Evolutionary conservation across 2,797 vertebrate species (phyloP), one percentile per base, ranked within the genome.

Genomic region (Vipera ursinii): DNA sequence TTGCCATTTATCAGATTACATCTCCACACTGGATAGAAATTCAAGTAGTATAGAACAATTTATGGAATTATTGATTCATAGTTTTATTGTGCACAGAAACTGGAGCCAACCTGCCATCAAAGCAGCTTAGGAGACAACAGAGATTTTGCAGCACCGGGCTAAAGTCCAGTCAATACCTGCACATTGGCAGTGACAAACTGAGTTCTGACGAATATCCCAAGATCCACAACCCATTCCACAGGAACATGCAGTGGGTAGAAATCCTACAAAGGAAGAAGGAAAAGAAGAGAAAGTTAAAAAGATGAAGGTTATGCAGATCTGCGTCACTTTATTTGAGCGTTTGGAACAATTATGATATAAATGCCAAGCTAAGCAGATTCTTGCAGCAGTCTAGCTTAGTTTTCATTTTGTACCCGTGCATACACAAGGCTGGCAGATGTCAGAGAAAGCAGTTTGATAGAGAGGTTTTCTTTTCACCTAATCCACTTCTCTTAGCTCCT

Each of bases 191-290:
- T 96, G 96, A 32, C 96, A 96, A 0, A 78, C 57, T 53, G 20
- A 53, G 10, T 91, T 86, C 0, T 24, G 38, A 1, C 93, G 92
- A n/a, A 96, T 94, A 7, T 96, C 95, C 96, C 96, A 96, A 0
- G 95, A 97, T 28, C 96, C 96, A 14, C 96, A 96, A 26, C 3
- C 94, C 0, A 61, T 93, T 32, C 96, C 96, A 38, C 96, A 96
- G 0, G 94, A 12, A 59, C 96, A 96, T 53, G n/a, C 0, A 0
- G 93, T 94, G 88, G 95, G 91, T 0, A 13, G 2, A 44, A 89
- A 92, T n/a, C 93, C 96, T 96, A 92, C 2, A 3, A 59, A 38
- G 2, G 0, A 9, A 63, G 24, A 56, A 32, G 48, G 59, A 91
- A 63, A 28, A 38, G 24, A 61, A 63, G 38, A 48, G 0, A 86